A percentile compares a stretch with the other conserved stretches of the same genome.
These are phyloP conservation scores for cattle (Bos taurus) DNA, from an alignment of 2,113 vertebrate genomes.

Conservation along the genomic window DNA sequence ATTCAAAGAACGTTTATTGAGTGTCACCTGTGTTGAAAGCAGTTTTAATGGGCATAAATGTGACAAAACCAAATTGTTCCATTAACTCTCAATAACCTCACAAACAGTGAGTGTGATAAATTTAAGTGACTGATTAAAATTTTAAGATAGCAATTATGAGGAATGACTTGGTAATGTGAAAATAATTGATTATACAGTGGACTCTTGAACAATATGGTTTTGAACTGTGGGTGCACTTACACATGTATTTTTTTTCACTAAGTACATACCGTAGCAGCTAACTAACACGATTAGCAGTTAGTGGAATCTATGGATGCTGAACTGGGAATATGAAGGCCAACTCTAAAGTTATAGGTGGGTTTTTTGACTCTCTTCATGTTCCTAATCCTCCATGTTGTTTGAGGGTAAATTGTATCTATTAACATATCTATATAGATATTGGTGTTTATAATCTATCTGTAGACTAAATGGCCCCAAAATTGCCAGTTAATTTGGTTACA, in stretches of 20 bases:
- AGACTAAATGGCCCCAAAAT: neutral
- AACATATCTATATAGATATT: neutral
- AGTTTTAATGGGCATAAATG: neutral
- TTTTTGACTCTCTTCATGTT: neutral
- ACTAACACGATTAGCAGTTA: no score
- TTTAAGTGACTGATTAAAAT: neutral
- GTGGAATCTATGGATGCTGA: neutral
- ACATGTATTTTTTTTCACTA: neutral
- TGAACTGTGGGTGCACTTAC: neutral
- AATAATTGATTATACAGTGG: neutral
- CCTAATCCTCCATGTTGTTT: neutral
- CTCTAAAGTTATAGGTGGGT: neutral
- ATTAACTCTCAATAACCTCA: neutral
- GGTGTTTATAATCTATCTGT: neutral
- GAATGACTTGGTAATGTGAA: neutral
- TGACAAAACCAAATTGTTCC: neutral
- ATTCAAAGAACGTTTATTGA: neutral
- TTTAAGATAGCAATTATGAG: neutral
- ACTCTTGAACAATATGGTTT: neutral
- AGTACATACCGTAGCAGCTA: neutral
- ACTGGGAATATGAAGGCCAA: no score
- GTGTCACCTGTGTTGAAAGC: neutral
- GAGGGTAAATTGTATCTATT: neutral
- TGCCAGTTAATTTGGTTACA: neutral
- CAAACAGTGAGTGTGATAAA: neutral